These are phyloP conservation scores for Eupithecia subfuscata DNA, from an alignment of 2,888 invertebrate genomes.

Conservation along the genomic window DNA sequence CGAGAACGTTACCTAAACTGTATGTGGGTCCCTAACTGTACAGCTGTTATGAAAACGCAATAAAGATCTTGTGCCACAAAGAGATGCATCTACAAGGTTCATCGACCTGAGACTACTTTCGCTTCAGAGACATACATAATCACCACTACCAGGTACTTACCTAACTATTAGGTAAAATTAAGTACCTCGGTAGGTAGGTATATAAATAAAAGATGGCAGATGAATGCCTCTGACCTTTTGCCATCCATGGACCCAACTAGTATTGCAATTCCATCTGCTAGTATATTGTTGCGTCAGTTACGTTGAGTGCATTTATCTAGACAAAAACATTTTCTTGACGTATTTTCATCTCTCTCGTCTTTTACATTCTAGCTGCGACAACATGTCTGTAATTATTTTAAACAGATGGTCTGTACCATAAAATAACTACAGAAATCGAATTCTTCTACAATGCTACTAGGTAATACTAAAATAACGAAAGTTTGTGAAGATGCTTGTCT, in stretches of 20 bases:
- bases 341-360: not conserved
- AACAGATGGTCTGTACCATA: not conserved
- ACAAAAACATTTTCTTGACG: not conserved
- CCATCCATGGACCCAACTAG: conserved; percentile 33
- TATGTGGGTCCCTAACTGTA: not conserved
- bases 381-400: not conserved
- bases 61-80: conserved; percentile 56
- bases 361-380: not conserved
- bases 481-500: too few relatives aligned
- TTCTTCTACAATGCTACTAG: not conserved
- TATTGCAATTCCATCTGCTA: conserved; percentile 38
- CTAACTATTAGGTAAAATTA: conserved; percentile 29
- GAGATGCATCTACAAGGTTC: conserved; percentile 69
- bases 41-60: conserved; percentile 55
- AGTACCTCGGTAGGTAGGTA: conserved; percentile 14
- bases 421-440: not conserved
- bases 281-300: conserved; percentile 8
- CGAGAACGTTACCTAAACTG: conserved; percentile 48
- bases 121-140: conserved; percentile 62
- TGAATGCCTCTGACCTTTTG: conserved; percentile 46
- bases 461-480: too few relatives aligned
- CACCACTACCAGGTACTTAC: conserved; percentile 37
- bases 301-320: not conserved
- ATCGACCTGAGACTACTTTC: conserved; percentile 71
- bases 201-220: conserved; percentile 34